Base-by-base conservation (phyloP, 2,113 vertebrate species). In the Neodon shergylaensis region DNA sequence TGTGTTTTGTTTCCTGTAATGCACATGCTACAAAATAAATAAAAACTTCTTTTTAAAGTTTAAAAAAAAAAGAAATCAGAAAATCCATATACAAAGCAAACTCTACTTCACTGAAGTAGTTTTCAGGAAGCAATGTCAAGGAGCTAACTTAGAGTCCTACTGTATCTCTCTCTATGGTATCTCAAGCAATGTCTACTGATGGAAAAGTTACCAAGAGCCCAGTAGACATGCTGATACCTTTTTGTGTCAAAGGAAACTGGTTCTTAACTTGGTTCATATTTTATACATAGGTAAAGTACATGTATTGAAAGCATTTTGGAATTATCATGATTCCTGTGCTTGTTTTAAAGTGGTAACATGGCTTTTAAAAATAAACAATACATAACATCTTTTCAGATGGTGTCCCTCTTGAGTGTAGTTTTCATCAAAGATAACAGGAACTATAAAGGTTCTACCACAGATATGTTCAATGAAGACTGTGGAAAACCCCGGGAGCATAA, bases 221-320 rank as follows among this genome's bases (percentile, higher is more conserved):
- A 74, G n/a, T 58, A 73, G 49, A 84, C 28, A 76, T 44, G 28
- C 10, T 87, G 24, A 31, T 66, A 6, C 77, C 61, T 52, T 70
- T 95, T 86, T 17, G 84, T 11, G 81, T 31, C 28, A 90, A 96
- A 92, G 31, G 82, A 88, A 93, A 90, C 10, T 22, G 28, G 92
- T 52, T 74, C 26, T 94, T 16, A 39, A 77, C 65, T 90, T 91
- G 26, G 21, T 90, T 95, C 6, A 42, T 91, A 44, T 74, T 91
- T 79, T 72, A 63, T 42, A 44, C 8, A 74, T 61, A 12, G 5
- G 7, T 85, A 91, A 93, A 92, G 54, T 8, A 68, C 26, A 61
- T 39, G 3, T 44, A 42, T 73, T 39, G 83, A 79, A 95, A 39
- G 14, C 28, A 73, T 90, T 95, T 96, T 84, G 87, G 5, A 83